A percentile compares a stretch with the other conserved stretches of the same genome.
Evolutionary conservation across 2,797 vertebrate species (phyloP).

Genomic region (Poeciliopsis infans): DNA sequence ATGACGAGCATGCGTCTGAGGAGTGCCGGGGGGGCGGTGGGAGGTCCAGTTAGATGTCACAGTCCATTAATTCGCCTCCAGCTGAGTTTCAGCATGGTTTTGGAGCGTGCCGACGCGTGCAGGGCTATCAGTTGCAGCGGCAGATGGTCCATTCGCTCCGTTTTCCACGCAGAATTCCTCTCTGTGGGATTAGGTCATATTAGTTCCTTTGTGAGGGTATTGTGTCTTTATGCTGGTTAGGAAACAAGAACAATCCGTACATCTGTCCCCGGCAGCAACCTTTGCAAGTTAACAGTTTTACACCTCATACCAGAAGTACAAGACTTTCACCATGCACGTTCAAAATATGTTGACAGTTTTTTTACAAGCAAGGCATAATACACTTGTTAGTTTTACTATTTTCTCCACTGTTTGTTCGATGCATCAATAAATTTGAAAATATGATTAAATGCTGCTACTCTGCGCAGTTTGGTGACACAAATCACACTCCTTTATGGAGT

Average conservation of each 20-base stretch:
- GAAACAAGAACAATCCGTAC: conserved; percentile 44
- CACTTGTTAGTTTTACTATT: too few relatives aligned
- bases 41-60: conserved; percentile 61
- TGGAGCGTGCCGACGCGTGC: conserved; percentile 60
- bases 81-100: conserved; percentile 60
- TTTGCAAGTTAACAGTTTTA: conserved; percentile 12
- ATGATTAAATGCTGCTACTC: too few relatives aligned
- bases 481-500: too few relatives aligned
- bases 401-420: too few relatives aligned
- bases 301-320: conserved; percentile 1
- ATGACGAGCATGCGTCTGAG: conserved; percentile 70
- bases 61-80: conserved; percentile 69
- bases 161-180: conserved; percentile 40
- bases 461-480: too few relatives aligned
- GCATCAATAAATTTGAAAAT: too few relatives aligned
- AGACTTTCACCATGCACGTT: conserved; percentile 20
- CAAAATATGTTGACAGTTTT: background rate
- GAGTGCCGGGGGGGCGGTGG: conserved; percentile 41
- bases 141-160: conserved; percentile 68
- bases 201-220: conserved; percentile 59
- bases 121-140: conserved; percentile 67
- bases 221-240: conserved; percentile 66
- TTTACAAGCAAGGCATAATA: background rate
- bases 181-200: conserved; percentile 70
- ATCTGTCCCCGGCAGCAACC: conserved; percentile 54